Conservation (phyloP, 2,797 vertebrate genomes). For the Vultur gryphus region DNA sequence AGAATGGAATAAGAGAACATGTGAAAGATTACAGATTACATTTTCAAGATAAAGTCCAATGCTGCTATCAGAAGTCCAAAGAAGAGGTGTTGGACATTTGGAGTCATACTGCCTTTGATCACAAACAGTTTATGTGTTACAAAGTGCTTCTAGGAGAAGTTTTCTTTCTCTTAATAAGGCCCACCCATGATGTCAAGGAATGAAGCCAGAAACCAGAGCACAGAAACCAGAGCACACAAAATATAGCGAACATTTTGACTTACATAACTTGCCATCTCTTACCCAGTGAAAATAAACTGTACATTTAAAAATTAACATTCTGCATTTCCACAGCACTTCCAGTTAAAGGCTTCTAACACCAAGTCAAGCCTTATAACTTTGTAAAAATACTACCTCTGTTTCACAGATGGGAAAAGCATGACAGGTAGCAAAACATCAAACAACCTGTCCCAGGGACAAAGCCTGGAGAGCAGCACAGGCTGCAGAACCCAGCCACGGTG, state of each 20-base stretch:
- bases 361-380: not conserved
- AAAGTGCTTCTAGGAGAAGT: not conserved
- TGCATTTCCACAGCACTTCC: not conserved
- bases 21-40: not conserved
- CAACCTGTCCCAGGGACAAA: not conserved
- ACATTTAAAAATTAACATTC: not conserved
- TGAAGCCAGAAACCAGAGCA: not conserved
- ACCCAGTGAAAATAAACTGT: not conserved
- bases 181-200: not conserved
- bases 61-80: not conserved
- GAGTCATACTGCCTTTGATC: not conserved
- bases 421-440: not conserved
- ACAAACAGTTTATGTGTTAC: not conserved
- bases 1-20: not conserved
- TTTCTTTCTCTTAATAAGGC: not conserved
- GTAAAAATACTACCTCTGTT: not conserved
- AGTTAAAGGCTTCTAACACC: not conserved
- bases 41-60: not conserved
- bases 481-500: not conserved
- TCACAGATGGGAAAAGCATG: not conserved
- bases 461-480: not conserved
- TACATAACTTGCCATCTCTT: not conserved
- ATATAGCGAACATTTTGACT: rapidly evolving
- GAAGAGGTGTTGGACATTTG: not conserved
- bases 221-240: not conserved